phyloP scores from a whole-genome alignment of 2,888 invertebrate genomes.

The Dolomedes plantarius region DNA sequence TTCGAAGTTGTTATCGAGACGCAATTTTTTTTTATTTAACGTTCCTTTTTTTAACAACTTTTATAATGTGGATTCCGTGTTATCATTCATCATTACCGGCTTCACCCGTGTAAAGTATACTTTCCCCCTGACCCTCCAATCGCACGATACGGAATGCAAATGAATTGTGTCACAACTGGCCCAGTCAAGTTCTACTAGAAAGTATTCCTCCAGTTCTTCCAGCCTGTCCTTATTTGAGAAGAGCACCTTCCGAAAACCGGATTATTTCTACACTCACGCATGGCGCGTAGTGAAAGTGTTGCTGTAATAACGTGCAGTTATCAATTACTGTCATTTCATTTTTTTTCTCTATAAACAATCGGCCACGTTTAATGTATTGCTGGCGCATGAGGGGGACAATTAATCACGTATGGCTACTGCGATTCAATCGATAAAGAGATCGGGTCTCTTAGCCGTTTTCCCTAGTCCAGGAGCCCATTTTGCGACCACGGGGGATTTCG shows the following conservation, averaged over 20 bases:
- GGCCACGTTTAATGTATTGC: not conserved
- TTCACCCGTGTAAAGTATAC: too few species aligned
- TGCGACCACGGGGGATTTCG: too few species aligned
- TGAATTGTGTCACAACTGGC: not conserved
- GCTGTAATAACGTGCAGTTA: not conserved
- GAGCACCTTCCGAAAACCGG: not conserved
- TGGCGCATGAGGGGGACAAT: not conserved
- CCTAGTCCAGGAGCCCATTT: too few species aligned
- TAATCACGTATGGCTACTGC: not conserved
- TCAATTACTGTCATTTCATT: not conserved
- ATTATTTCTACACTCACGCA: not conserved
- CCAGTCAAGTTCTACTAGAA: not conserved
- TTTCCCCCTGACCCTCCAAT: not conserved
- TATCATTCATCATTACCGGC: too few species aligned
- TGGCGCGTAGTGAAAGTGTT: not conserved
- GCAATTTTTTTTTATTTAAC: too few species aligned
- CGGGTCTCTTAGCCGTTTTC: too few species aligned
- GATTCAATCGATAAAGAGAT: too few species aligned
- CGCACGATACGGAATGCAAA: not conserved
- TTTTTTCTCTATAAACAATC: not conserved
- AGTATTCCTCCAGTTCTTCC: not conserved
- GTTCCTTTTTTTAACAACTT: too few species aligned
- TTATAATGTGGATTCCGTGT: too few species aligned
- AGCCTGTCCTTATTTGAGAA: not conserved
- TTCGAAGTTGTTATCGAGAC: too few species aligned